phyloP scores from a whole-genome alignment of 2,888 invertebrate species.

The Drosophila paranaensis region DNA sequence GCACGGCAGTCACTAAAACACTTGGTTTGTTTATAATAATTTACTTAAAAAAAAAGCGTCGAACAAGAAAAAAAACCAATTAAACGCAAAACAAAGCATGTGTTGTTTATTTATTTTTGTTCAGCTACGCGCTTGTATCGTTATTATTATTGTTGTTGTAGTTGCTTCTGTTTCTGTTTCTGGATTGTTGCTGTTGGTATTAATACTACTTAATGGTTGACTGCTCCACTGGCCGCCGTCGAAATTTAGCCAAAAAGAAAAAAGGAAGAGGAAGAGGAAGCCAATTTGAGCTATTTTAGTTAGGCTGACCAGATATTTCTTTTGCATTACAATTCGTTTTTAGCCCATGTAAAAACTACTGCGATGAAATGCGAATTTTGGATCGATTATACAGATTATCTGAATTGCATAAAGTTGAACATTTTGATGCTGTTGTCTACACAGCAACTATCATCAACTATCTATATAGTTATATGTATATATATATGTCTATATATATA shows the following conservation, averaged over 20 bases:
- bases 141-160: slow-evolving; percentile 22
- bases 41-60: slow-evolving; percentile 57
- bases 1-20: slow-evolving; percentile 71
- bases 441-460: background rate
- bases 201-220: slow-evolving; percentile 33
- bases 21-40: slow-evolving; percentile 73
- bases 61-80: slow-evolving; percentile 39
- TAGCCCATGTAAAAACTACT: no score
- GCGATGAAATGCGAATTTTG: background rate
- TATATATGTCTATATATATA: background rate
- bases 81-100: slow-evolving; percentile 38
- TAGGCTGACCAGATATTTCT: slow-evolving; percentile 4
- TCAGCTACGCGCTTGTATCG: slow-evolving; percentile 2
- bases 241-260: slow-evolving; percentile 15
- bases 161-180: no score
- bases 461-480: background rate
- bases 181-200: background rate
- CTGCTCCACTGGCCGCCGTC: slow-evolving; percentile 15
- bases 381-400: background rate
- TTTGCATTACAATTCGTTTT: background rate
- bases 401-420: background rate
- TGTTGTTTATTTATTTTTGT: slow-evolving; percentile 45
- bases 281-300: slow-evolving; percentile 18
- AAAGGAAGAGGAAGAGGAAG: background rate
- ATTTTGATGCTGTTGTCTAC: background rate